Conservation (phyloP, 2,888 invertebrate genomes). For the Drosophila buzzatii region DNA sequence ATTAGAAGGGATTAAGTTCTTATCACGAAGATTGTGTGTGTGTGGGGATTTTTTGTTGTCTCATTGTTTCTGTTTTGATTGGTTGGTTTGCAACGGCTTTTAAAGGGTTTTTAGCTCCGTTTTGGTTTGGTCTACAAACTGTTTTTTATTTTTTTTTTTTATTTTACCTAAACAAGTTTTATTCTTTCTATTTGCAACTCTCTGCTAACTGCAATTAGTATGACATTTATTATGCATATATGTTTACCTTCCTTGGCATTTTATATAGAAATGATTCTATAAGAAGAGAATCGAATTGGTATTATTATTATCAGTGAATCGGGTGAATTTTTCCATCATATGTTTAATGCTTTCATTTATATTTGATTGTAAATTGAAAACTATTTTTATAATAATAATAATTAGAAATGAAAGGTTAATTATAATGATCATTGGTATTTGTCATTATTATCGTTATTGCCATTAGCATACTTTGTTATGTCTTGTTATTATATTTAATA, state of each 20-base stretch:
- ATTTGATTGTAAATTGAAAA: background rate
- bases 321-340: background rate
- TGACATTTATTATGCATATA: background rate
- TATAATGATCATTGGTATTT: background rate
- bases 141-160: constrained; percentile 1
- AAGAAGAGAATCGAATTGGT: background rate
- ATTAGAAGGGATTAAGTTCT: constrained; percentile 26
- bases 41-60: background rate
- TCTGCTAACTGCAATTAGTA: background rate
- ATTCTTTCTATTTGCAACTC: too few species aligned
- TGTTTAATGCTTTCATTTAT: background rate
- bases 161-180: background rate
- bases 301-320: background rate
- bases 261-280: background rate
- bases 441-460: background rate
- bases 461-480: background rate
- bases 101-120: background rate
- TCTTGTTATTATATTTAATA: background rate
- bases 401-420: too few species aligned
- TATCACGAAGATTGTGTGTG: constrained; percentile 14
- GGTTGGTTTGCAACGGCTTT: constrained; percentile 3
- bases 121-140: constrained; percentile 1
- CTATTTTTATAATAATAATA: background rate
- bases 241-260: background rate
- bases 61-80: constrained; percentile 2